Base-by-base conservation (phyloP, 2,113 vertebrate species). In the Rhombomys opimus region DNA sequence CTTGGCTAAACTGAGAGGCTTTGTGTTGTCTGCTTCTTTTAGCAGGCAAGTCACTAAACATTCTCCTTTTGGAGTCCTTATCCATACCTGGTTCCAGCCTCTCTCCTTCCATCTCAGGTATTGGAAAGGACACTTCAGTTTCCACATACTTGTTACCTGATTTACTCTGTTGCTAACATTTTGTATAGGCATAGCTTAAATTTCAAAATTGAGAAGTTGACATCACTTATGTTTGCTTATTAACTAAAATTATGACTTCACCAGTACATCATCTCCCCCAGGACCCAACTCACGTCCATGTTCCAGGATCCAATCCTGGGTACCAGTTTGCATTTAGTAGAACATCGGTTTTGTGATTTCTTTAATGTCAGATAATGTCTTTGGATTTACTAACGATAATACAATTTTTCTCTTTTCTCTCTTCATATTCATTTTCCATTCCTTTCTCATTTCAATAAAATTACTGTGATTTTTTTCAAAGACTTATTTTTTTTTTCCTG, bases 151-250 rank as follows among this genome's bases (percentile, higher is more conserved):
- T 9, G 91, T 94, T 5, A 35, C 14, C 35, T 7, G 17, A 0
- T 87, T 89, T 89, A 1, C n/a, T 7, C 23, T 41, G 15, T 84
- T 81, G 54, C 22, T 95, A 95, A 22, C 9, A 73, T 78, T 81
- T 93, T 41, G 57, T 14, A 52, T 85, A 77, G 54, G n/a, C 6
- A 46, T 27, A 0, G 6, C 32, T 10, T 17, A 90, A 13, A 87
- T 75, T 63, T 85, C 4, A 93, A 93, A 93, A 75, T 25, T 86
- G 93, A 65, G 54, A 95, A 70, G 46, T 70, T 82, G 65, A 87
- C 38, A 59, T 25, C 46, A 46, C 46, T 76, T 27, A 3, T 35
- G 46, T 2, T 10, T 89, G 59, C 59, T 46, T 91, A 89, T 41
- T 65, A 57, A 92, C 30, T 78, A 95, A 96, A 61, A 52, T 87